phyloP scores from a whole-genome alignment of 1,140 invertebrate genomes.

The Trichoplusia ni region DNA sequence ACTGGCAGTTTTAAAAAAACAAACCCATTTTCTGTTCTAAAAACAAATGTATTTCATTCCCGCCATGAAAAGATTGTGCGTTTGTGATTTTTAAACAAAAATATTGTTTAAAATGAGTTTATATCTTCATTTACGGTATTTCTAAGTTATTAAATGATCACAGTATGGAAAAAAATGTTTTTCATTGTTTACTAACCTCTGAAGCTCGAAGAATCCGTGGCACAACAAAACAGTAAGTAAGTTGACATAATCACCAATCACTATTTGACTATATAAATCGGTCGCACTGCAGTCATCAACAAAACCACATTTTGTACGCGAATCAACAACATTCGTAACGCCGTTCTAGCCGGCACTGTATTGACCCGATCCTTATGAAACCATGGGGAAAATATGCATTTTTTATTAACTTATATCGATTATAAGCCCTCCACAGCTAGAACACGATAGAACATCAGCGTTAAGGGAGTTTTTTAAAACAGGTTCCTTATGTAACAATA shows the following conservation, averaged over 20 bases:
- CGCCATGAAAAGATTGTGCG: no score
- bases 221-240: constrained; percentile 31
- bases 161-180: neutral
- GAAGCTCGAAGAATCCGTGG: constrained; percentile 28
- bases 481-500: constrained; percentile 65
- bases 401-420: constrained; percentile 78
- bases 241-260: constrained; percentile 39
- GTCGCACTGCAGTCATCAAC: constrained; percentile 49
- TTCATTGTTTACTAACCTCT: constrained; percentile 52
- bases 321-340: constrained; percentile 44
- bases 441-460: constrained; percentile 38
- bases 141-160: neutral
- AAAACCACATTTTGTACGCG: constrained; percentile 34
- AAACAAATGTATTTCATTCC: neutral
- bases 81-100: no score
- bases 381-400: constrained; percentile 77
- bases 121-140: no score
- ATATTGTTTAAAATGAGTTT: neutral
- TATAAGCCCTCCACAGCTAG: constrained; percentile 43
- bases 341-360: constrained; percentile 50
- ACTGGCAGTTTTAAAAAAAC: neutral
- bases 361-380: constrained; percentile 68
- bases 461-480: constrained; percentile 49
- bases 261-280: constrained; percentile 26
- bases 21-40: neutral